These are phyloP conservation scores for Sylvilagus floridanus DNA, from an alignment of 2,797 vertebrate genomes.

Conservation along the genomic window DNA sequence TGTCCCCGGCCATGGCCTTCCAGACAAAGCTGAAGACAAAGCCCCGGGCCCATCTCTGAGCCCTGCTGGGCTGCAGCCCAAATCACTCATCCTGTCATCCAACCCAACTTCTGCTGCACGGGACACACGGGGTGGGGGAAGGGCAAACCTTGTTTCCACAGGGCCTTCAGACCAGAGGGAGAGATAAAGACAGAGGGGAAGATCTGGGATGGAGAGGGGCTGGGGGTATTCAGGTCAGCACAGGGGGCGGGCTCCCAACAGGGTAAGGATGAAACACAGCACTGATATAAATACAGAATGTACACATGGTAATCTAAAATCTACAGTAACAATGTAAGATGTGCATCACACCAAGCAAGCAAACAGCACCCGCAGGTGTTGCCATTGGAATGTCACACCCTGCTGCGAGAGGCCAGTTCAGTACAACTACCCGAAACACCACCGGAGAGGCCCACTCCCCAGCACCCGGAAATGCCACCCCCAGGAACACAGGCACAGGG, in stretches of 20 bases:
- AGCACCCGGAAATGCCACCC: neutral
- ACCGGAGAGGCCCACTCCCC: neutral
- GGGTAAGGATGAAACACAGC: neutral
- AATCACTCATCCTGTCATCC: neutral
- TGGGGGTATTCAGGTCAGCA: neutral
- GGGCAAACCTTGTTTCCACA: neutral
- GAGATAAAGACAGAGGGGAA: neutral
- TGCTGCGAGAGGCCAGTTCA: neutral
- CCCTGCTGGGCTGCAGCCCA: neutral
- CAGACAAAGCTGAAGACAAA: neutral
- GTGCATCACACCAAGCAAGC: rapidly evolving
- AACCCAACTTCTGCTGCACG: neutral
- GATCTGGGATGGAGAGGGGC: neutral
- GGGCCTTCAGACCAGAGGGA: neutral
- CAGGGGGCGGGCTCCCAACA: rapidly evolving
- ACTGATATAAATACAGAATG: no score
- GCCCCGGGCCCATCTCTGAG: neutral
- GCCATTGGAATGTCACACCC: neutral
- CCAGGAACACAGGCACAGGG: neutral
- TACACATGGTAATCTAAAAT: neutral
- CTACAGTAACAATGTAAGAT: neutral
- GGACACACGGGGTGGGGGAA: neutral
- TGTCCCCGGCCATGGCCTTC: neutral
- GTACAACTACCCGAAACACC: neutral
- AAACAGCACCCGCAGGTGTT: neutral